Percentiles rank a stretch among this genome's conserved stretches.
phyloP scores from a whole-genome alignment of 2,797 vertebrate species.

The Crossoptilon crossoptilon region DNA sequence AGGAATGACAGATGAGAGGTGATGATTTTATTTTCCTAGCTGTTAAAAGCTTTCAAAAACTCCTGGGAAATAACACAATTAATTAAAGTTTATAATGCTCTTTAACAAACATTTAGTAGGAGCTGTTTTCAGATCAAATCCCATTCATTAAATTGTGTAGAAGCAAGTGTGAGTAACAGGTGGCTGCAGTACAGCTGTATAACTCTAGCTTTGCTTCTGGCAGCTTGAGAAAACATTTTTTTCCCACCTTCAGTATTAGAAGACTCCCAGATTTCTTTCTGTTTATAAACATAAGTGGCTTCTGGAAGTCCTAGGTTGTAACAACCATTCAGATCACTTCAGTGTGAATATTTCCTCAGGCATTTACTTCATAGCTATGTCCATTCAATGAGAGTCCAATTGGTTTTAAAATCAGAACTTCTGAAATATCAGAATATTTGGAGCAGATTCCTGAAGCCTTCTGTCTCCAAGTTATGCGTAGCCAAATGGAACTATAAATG shows the following conservation, averaged over 20 bases:
- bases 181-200: fast-evolving
- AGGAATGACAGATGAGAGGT: not conserved
- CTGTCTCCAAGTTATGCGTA: not conserved
- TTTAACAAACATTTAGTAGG: not conserved
- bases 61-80: not conserved
- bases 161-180: not conserved
- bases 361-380: not conserved
- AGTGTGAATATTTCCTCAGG: not conserved
- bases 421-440: not conserved
- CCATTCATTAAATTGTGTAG: not conserved
- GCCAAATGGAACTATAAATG: not conserved
- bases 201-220: not conserved
- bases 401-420: not conserved
- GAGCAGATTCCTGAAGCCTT: not conserved
- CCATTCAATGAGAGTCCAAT: not conserved
- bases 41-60: not conserved
- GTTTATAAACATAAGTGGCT: not conserved
- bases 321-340: not conserved
- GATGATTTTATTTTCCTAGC: not conserved
- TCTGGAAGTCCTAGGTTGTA: not conserved
- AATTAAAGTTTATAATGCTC: not conserved
- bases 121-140: not conserved
- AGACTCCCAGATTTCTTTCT: not conserved
- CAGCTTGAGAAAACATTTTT: not conserved
- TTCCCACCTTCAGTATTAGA: not conserved